phyloP scores from a whole-genome alignment of 2,113 vertebrate genomes.

The Neotoma lepida region DNA sequence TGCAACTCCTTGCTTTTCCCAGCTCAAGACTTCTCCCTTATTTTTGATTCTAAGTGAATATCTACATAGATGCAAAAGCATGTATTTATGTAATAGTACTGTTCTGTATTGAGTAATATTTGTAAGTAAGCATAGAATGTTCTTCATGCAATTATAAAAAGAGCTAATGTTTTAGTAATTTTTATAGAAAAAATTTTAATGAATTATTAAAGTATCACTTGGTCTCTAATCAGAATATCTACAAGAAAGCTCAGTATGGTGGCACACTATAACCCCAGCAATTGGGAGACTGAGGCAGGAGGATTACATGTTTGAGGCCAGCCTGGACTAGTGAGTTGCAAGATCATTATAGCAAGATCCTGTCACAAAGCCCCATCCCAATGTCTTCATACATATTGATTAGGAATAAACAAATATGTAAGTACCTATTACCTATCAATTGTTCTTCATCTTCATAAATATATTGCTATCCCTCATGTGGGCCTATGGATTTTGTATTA shows the following conservation, averaged over 20 bases:
- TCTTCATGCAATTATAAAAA: background rate
- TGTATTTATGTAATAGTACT: background rate
- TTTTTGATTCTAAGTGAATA: background rate
- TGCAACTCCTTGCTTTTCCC: background rate
- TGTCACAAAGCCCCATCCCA: background rate
- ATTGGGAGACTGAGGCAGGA: background rate
- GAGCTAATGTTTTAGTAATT: background rate
- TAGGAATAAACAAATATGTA: background rate
- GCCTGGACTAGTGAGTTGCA: background rate
- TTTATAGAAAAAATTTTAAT: background rate
- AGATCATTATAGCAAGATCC: background rate
- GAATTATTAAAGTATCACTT: slow-evolving; percentile 40
- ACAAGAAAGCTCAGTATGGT: background rate
- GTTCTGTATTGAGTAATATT: slow-evolving; percentile 5
- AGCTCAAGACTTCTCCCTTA: background rate
- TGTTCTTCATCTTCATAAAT: background rate
- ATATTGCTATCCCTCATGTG: background rate
- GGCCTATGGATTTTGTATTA: background rate
- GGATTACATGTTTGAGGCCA: background rate
- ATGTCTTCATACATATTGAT: background rate
- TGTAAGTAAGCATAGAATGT: background rate
- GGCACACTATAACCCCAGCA: background rate
- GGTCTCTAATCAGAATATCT: background rate
- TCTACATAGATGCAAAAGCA: background rate
- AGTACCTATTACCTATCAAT: background rate